Evolutionary conservation across 2,888 invertebrate genomes (phyloP).

Genomic region (Papilio elwesi): DNA sequence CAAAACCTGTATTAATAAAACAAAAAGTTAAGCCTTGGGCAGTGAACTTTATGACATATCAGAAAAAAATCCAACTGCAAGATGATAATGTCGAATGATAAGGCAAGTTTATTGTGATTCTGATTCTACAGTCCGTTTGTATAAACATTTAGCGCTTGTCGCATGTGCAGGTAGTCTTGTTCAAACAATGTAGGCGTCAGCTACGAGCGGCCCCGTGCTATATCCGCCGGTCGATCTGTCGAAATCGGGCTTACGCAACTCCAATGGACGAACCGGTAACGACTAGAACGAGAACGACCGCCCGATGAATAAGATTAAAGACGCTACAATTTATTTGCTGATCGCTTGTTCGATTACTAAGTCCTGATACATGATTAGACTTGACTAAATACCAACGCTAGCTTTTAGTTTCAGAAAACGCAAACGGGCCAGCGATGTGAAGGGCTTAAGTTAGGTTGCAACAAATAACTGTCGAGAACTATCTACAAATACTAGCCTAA

Average conservation of each 20-base stretch:
- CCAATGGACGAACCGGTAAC: constrained; percentile 72
- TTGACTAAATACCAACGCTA: constrained; percentile 37
- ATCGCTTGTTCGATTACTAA: constrained; percentile 45
- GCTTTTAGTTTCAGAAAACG: constrained; percentile 23
- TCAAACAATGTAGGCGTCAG: constrained; percentile 74
- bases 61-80: constrained; percentile 41
- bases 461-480: too few relatives aligned
- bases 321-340: constrained; percentile 46
- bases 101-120: constrained; percentile 59
- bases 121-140: constrained; percentile 62
- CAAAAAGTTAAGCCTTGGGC: constrained; percentile 25
- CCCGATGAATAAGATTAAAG: constrained; percentile 56
- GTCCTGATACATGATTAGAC: background rate
- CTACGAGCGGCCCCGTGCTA: constrained; percentile 79
- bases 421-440: background rate
- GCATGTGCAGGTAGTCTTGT: constrained; percentile 64
- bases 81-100: constrained; percentile 59
- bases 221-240: constrained; percentile 71
- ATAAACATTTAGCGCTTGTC: constrained; percentile 68
- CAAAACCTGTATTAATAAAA: constrained; percentile 25
- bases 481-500: too few relatives aligned
- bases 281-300: constrained; percentile 59
- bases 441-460: too few relatives aligned
- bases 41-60: constrained; percentile 47
- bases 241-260: constrained; percentile 74